phyloP scores from a whole-genome alignment of 1,140 invertebrate species.

The Platorchestia sp. region DNA sequence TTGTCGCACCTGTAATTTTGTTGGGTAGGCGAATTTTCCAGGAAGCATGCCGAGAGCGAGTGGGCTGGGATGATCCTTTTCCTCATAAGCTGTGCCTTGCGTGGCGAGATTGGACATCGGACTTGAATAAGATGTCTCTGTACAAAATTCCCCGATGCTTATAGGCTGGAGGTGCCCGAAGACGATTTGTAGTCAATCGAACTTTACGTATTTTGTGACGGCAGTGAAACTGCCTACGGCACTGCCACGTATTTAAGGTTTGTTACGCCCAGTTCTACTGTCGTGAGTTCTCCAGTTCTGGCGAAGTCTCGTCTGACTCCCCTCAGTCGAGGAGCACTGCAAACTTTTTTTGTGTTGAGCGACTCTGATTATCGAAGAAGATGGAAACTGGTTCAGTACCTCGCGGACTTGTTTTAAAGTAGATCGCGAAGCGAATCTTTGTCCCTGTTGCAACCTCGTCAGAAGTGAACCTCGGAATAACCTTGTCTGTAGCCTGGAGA shows the following conservation, averaged over 20 bases:
- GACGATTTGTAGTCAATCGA: not conserved
- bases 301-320: not conserved
- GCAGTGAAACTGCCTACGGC: too few species aligned
- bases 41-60: not conserved
- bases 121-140: not conserved
- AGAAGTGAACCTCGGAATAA: too few species aligned
- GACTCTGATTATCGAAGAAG: too few species aligned
- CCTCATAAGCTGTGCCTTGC: too few species aligned
- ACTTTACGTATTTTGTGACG: not conserved
- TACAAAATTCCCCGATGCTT: constrained; percentile 7
- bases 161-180: not conserved
- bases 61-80: too few species aligned
- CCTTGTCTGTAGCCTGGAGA: too few species aligned
- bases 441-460: too few species aligned
- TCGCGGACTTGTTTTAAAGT: too few species aligned
- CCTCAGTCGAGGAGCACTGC: not conserved
- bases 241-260: not conserved
- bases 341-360: too few species aligned
- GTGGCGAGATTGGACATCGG: too few species aligned
- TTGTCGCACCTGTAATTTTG: not conserved
- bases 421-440: too few species aligned
- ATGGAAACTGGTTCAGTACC: too few species aligned
- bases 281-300: not conserved
- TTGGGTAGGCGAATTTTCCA: not conserved
- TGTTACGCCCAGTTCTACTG: not conserved